These are phyloP conservation scores for Morinoia aosen DNA, from an alignment of 2,888 invertebrate species.

Conservation along the genomic window DNA sequence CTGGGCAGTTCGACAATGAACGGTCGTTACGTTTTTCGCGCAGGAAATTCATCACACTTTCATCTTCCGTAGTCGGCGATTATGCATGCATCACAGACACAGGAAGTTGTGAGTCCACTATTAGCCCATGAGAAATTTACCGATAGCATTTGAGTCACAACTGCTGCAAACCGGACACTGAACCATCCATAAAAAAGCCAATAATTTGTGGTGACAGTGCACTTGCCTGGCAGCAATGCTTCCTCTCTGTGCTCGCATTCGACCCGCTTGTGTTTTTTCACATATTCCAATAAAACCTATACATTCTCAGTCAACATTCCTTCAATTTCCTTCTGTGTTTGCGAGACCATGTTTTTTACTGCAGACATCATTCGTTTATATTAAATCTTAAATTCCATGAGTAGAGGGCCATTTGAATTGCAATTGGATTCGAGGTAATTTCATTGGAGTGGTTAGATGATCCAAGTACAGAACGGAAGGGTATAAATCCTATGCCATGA, in stretches of 20 bases:
- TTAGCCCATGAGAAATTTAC: not conserved
- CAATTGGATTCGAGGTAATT: not conserved
- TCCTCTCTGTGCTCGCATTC: too few species aligned
- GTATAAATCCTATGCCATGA: not conserved
- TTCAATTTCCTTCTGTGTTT: not conserved
- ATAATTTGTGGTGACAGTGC: too few species aligned
- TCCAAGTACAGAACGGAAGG: not conserved
- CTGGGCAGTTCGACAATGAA: not conserved
- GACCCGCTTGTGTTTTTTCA: too few species aligned
- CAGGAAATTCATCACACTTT: not conserved
- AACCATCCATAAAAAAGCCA: too few species aligned
- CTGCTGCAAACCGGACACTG: too few species aligned
- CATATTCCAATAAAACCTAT: not conserved
- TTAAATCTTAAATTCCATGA: not conserved
- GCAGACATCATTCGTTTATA: not conserved
- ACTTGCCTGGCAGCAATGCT: too few species aligned
- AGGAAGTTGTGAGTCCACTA: not conserved
- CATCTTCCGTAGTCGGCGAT: not conserved
- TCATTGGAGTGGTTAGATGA: not conserved
- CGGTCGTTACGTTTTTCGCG: not conserved
- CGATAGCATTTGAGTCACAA: not conserved
- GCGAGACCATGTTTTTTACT: not conserved
- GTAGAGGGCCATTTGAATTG: not conserved
- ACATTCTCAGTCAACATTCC: not conserved
- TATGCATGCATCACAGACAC: not conserved